Conservation (phyloP, 2,113 vertebrate species). For the Porphyrio hochstetteri region DNA sequence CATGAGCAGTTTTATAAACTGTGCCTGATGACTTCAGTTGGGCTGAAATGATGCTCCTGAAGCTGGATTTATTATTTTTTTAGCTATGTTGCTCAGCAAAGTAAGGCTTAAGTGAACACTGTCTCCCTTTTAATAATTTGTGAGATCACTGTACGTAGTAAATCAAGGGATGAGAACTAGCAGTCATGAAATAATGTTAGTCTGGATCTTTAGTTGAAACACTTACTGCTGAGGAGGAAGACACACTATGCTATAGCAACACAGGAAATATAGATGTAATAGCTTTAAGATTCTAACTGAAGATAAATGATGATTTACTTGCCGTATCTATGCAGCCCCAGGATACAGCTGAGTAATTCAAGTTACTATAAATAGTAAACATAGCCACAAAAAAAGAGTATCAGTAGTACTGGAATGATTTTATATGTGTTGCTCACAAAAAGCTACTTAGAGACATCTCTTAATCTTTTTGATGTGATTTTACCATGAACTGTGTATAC, state of each 20-base stretch:
- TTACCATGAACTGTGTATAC: neutral
- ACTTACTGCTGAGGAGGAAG: neutral
- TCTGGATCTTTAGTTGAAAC: neutral
- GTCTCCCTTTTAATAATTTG: neutral
- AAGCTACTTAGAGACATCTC: neutral
- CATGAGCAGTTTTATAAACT: neutral
- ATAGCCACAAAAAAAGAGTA: neutral
- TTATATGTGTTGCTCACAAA: neutral
- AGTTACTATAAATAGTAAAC: neutral
- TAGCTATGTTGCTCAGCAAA: neutral
- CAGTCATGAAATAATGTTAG: neutral
- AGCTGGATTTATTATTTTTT: neutral
- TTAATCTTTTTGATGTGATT: neutral
- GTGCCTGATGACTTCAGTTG: neutral
- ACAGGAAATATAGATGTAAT: neutral
- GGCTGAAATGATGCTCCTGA: neutral
- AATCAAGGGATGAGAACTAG: neutral
- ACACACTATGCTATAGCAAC: neutral
- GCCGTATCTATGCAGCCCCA: neutral
- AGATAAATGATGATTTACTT: neutral
- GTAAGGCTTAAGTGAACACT: neutral
- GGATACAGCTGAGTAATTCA: neutral
- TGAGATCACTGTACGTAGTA: neutral
- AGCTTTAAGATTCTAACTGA: conserved; percentile 5
- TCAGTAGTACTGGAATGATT: neutral